phyloP scores from a whole-genome alignment of 2,797 vertebrate species.

The Hipposideros larvatus region DNA sequence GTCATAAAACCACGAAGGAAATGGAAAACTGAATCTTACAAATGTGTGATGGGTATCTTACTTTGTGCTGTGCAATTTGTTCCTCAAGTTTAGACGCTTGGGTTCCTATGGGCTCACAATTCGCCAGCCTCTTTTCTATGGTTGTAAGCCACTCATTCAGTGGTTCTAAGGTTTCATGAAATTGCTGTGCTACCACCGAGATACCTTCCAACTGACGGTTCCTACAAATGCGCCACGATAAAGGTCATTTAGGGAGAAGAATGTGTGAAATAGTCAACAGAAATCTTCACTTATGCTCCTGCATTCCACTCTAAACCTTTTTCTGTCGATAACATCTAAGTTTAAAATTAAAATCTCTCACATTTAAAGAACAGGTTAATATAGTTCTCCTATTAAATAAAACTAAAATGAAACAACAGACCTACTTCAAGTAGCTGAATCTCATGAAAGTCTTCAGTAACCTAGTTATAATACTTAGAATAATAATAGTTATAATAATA shows the following conservation, averaged over 20 bases:
- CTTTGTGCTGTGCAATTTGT: conserved; percentile 97
- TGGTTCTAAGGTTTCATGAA: conserved; percentile 96
- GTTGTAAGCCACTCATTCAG: conserved; percentile 94
- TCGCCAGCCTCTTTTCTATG: conserved; percentile 94
- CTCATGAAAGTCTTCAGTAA: conserved; percentile 9
- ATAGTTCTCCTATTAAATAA: neutral
- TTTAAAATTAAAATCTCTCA: conserved; percentile 19
- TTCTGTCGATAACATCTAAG: conserved; percentile 6
- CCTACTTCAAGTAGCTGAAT: neutral
- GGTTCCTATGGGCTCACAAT: conserved; percentile 96
- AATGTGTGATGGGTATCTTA: conserved; percentile 84
- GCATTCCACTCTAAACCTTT: neutral
- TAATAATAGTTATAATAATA: neutral
- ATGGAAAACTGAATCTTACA: conserved; percentile 42
- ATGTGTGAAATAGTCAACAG: conserved; percentile 47
- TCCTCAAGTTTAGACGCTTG: conserved; percentile 95
- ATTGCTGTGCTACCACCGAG: conserved; percentile 96
- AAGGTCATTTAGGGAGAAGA: conserved; percentile 65
- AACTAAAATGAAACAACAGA: conserved; percentile 29
- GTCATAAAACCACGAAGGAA: conserved; percentile 66
- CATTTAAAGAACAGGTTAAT: conserved; percentile 38
- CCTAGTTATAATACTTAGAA: neutral
- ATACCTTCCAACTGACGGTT: conserved; percentile 97
- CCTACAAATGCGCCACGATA: conserved; percentile 86
- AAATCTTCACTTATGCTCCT: neutral